phyloP scores from a whole-genome alignment of 2,113 vertebrate genomes.

The Myanophis thanlyinensis region DNA sequence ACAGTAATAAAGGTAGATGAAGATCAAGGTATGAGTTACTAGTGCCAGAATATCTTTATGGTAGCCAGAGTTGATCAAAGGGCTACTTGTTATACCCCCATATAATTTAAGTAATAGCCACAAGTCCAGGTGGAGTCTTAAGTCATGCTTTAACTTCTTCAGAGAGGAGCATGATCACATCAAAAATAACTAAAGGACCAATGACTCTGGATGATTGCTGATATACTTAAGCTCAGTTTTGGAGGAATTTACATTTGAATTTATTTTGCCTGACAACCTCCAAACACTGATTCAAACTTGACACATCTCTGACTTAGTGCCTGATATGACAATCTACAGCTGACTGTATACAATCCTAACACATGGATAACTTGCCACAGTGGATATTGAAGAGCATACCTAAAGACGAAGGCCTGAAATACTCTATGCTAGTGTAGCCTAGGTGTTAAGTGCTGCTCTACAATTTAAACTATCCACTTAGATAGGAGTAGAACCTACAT shows the following conservation, averaged over 20 bases:
- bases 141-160: neutral
- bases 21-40: neutral
- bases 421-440: neutral
- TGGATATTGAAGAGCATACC: neutral
- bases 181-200: neutral
- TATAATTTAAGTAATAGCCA: neutral
- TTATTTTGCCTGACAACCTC: neutral
- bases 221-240: neutral
- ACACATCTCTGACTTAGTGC: neutral
- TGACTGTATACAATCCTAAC: neutral
- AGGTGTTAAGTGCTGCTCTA: neutral
- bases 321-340: neutral
- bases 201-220: neutral
- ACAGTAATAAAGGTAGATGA: neutral
- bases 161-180: neutral
- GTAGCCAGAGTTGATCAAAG: neutral
- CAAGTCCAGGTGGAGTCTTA: neutral
- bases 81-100: neutral
- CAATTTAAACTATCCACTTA: neutral
- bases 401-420: neutral
- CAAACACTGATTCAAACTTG: neutral
- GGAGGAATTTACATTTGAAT: neutral
- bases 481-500: neutral
- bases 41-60: neutral
- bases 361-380: neutral